Evolutionary conservation across 2,888 invertebrate genomes (phyloP).

Genomic region (Synanthedon formicaeformis): DNA sequence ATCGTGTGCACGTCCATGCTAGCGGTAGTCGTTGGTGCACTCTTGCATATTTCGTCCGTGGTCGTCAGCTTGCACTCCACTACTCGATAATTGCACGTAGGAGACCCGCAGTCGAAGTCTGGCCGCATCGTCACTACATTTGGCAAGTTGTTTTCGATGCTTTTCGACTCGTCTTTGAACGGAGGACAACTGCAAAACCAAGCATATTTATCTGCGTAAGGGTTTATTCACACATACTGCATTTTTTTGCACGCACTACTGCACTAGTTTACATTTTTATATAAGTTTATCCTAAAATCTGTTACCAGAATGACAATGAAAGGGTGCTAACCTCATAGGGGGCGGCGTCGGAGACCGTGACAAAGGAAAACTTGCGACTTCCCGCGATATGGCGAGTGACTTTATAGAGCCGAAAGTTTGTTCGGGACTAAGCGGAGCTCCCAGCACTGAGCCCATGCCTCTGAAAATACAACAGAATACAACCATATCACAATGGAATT

Average conservation of each 20-base stretch:
- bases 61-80: conserved; percentile 64
- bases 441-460: conserved; percentile 75
- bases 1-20: conserved; percentile 24
- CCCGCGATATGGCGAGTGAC: conserved; percentile 77
- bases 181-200: conserved; percentile 48
- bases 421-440: conserved; percentile 78
- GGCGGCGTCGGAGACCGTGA: conserved; percentile 81
- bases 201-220: neutral
- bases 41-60: conserved; percentile 46
- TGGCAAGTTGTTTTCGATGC: conserved; percentile 45
- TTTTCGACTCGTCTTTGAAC: conserved; percentile 51
- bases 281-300: no score
- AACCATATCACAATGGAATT: no score
- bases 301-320: no score
- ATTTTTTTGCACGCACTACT: no score
- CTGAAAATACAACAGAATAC: conserved; percentile 45
- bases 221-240: no score
- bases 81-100: conserved; percentile 56
- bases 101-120: conserved; percentile 55
- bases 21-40: conserved; percentile 20
- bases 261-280: no score
- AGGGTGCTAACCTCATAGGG: conserved; percentile 53
- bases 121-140: conserved; percentile 45
- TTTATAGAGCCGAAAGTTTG: conserved; percentile 81
- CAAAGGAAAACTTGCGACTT: conserved; percentile 82